These are phyloP conservation scores for Echeneis naucrates DNA, from an alignment of 2,797 vertebrate genomes.

Conservation along the genomic window DNA sequence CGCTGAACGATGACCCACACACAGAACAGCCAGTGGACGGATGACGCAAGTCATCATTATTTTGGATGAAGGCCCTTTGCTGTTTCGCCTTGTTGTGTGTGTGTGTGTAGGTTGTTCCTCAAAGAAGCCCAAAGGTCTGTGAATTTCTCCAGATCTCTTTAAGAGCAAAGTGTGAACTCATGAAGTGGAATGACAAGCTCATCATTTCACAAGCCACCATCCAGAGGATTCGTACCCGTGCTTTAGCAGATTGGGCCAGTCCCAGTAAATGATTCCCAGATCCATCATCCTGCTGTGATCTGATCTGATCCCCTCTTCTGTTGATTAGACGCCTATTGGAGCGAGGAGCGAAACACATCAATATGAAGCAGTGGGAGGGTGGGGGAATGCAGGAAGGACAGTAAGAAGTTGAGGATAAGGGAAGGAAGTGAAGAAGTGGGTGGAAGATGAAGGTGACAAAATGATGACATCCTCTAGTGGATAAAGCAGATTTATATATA, in stretches of 20 bases:
- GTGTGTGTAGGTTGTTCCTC: no score
- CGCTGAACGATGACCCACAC: constrained; percentile 49
- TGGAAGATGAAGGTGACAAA: constrained; percentile 1
- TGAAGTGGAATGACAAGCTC: constrained; percentile 63
- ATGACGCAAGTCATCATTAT: constrained; percentile 51
- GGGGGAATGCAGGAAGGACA: constrained; percentile 1
- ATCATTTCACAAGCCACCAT: constrained; percentile 76
- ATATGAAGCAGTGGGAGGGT: constrained; percentile 61
- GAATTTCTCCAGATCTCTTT: constrained; percentile 39
- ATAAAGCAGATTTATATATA: constrained; percentile 26
- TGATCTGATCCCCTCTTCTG: constrained; percentile 77
- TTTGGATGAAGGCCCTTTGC: constrained; percentile 3
- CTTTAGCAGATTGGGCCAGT: constrained; percentile 77
- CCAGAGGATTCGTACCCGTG: constrained; percentile 64
- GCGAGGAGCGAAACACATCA: constrained; percentile 79
- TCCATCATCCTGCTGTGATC: constrained; percentile 84
- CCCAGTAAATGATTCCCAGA: constrained; percentile 85
- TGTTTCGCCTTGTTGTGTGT: no score
- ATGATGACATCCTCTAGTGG: constrained; percentile 54
- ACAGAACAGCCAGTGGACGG: neutral
- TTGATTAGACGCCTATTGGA: constrained; percentile 84
- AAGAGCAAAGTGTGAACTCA: constrained; percentile 25
- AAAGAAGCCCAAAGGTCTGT: neutral
- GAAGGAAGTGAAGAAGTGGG: constrained; percentile 9
- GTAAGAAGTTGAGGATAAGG: constrained; percentile 10